Base-by-base conservation (phyloP, 1,140 invertebrate genomes). In the Phymastichus coffea region DNA sequence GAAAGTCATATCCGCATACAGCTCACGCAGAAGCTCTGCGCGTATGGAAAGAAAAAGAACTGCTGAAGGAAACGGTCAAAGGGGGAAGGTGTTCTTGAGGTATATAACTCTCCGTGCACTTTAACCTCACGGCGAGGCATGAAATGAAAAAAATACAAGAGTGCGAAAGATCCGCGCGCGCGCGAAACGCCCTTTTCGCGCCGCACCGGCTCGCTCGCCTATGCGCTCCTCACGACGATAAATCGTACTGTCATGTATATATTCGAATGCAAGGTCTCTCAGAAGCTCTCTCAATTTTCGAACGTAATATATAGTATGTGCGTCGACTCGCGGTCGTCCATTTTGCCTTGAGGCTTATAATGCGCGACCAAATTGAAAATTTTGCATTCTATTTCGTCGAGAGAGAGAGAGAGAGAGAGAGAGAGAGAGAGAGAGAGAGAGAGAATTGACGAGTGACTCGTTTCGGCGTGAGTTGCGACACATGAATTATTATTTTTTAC, bases 211-310 rank as follows among this genome's bases (percentile, higher is more conserved):
- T n/a, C n/a, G n/a, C n/a, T n/a, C n/a, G n/a, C n/a, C n/a, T n/a
- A n/a, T n/a, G n/a, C n/a, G n/a, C n/a, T n/a, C n/a, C n/a, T n/a
- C n/a, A n/a, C 38, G 62, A 51, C 62, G 41, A 64, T 64, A 60
- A 64, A 64, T 60, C 53, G 57, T 35, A 37, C 53, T 64, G 62
- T 64, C 57, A 64, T n/a, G 62, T 57, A 47, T 20, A 41, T n/a
- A n/a, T n/a, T n/a, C n/a, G n/a, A n/a, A n/a, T 30, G 28, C 28
- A 30, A 30, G 28, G 28, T 30, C n/a, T n/a, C n/a, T n/a, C n/a
- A n/a, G n/a, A n/a, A n/a, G n/a, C n/a, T n/a, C n/a, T n/a, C 28
- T 30, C 28, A 30, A 30, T 30, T 30, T 30, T 30, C 6, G 12
- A 30, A 12, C 28, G 28, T 8, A n/a, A n/a, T n/a, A n/a, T n/a